phyloP scores from a whole-genome alignment of 2,888 invertebrate genomes.

The Lasioglossum pauxillum region DNA sequence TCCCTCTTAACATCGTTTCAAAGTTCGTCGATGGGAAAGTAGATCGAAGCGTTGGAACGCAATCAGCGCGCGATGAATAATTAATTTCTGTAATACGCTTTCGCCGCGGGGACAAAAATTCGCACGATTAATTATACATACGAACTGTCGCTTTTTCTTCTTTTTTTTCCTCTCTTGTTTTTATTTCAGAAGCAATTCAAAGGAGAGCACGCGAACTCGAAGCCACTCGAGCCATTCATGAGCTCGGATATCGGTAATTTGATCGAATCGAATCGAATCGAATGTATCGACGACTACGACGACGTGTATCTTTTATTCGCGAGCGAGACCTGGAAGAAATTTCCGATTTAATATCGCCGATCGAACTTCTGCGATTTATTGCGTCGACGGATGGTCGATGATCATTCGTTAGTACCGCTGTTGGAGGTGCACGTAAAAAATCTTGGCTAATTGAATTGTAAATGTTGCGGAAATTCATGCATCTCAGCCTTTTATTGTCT shows the following conservation, averaged over 20 bases:
- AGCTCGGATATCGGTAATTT: constrained; percentile 3
- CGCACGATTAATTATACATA: constrained; percentile 33
- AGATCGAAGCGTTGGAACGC: constrained; percentile 20
- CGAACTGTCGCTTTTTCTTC: neutral
- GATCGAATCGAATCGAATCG: neutral
- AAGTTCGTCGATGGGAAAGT: constrained; percentile 10
- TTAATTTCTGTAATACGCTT: constrained; percentile 31
- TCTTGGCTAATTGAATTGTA: neutral
- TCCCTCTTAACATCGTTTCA: constrained; percentile 42
- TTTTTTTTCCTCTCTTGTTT: neutral
- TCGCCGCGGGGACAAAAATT: constrained; percentile 19
- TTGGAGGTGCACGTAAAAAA: neutral
- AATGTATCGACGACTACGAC: neutral
- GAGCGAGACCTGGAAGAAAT: neutral
- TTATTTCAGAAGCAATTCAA: constrained; percentile 4
- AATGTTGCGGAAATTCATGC: too few species aligned
- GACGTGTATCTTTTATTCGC: neutral
- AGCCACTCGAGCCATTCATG: neutral
- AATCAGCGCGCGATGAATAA: constrained; percentile 39
- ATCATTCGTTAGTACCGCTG: neutral
- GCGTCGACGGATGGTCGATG: neutral
- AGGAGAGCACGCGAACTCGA: constrained; percentile 6
- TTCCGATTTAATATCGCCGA: neutral
- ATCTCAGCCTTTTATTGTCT: too few species aligned
- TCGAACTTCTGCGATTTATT: neutral